Conservation (phyloP, 1,140 invertebrate species). For the Drosophila simulans region DNA sequence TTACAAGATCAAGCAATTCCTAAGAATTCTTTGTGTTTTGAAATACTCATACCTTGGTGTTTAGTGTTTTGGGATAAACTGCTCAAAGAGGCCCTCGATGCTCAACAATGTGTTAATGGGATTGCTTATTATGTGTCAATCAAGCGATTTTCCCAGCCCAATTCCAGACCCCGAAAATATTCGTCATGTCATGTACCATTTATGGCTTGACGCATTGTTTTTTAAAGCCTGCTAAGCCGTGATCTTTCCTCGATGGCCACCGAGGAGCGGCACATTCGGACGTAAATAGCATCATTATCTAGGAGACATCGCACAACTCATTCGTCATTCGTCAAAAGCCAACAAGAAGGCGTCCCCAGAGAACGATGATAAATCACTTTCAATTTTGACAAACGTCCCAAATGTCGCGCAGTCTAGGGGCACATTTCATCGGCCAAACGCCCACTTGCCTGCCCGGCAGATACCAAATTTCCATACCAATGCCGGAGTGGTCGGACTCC, state of each 20-base stretch:
- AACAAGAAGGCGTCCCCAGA: constrained; percentile 25
- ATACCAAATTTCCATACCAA: constrained; percentile 45
- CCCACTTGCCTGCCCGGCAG: constrained; percentile 14
- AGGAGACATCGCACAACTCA: constrained; percentile 61
- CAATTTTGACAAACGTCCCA: constrained; percentile 81
- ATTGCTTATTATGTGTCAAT: constrained; percentile 73
- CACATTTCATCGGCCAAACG: constrained; percentile 65
- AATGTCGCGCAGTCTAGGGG: constrained; percentile 55
- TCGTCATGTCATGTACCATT: constrained; percentile 63
- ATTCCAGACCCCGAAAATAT: constrained; percentile 21
- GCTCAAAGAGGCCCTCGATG: constrained; percentile 20
- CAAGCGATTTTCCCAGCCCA: constrained; percentile 31
- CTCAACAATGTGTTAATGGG: constrained; percentile 68
- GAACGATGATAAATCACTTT: constrained; percentile 77
- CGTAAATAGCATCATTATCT: constrained; percentile 60
- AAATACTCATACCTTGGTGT: no score
- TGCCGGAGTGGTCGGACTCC: constrained; percentile 18
- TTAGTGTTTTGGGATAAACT: constrained; percentile 30
- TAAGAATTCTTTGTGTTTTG: not conserved
- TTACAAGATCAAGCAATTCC: no score
- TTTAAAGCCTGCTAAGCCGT: constrained; percentile 42
- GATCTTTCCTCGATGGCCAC: not conserved
- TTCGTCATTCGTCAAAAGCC: constrained; percentile 69
- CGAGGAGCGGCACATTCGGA: constrained; percentile 3
- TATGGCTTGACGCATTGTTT: constrained; percentile 56